Evolutionary conservation across 2,113 vertebrate species (phyloP).

Genomic region (Tragelaphus buxtoni): DNA sequence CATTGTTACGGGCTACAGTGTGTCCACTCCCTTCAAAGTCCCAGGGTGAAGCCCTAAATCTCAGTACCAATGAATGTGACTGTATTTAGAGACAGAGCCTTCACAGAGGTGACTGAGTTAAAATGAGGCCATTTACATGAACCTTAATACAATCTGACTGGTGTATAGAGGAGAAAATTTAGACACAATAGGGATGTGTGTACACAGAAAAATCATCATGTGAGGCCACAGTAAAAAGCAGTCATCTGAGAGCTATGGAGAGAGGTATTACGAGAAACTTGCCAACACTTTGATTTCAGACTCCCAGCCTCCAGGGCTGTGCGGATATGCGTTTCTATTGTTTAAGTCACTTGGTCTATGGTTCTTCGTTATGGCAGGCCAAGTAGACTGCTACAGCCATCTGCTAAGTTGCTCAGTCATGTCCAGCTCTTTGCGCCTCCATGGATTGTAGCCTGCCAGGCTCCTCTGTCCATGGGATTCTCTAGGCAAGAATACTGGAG

Average conservation of each 20-base stretch:
- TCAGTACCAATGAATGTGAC: not conserved
- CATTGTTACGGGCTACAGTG: fast-evolving
- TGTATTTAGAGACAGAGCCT: not conserved
- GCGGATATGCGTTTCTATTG: not conserved
- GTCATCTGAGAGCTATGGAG: too few relatives aligned
- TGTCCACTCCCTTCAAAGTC: not conserved
- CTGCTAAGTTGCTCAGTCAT: not conserved
- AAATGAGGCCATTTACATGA: not conserved
- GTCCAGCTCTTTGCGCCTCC: not conserved
- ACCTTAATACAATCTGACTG: not conserved
- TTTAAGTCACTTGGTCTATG: not conserved
- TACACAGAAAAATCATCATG: not conserved
- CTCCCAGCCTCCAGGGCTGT: not conserved
- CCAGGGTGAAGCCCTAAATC: not conserved
- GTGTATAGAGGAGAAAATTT: not conserved
- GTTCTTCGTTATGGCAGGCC: not conserved
- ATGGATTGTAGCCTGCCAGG: not conserved
- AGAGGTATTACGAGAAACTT: not conserved
- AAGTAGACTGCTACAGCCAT: fast-evolving
- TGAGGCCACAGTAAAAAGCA: not conserved
- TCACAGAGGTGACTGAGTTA: not conserved
- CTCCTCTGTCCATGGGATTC: not conserved
- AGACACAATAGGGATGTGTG: not conserved
- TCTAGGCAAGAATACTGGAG: not conserved
- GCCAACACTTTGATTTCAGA: not conserved